Conservation (phyloP, 2,797 vertebrate species). For the Takifugu rubripes region DNA sequence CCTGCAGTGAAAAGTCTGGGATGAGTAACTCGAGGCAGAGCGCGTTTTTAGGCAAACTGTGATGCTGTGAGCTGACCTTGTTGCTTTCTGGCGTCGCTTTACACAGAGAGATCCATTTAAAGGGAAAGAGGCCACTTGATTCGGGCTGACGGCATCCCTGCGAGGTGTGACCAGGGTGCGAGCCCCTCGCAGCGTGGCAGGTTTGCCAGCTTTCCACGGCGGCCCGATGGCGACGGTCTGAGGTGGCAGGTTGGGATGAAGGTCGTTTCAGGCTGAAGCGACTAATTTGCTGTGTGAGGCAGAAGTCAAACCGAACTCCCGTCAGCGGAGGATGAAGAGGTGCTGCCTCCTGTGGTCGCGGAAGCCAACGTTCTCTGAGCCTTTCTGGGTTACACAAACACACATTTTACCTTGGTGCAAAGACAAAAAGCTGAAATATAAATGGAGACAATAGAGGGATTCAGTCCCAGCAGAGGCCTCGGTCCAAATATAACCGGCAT, state of each 20-base stretch:
- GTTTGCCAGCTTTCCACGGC: conserved; percentile 39
- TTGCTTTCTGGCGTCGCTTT: conserved; percentile 42
- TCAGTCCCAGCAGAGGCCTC: conserved; percentile 36
- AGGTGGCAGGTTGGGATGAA: conserved; percentile 55
- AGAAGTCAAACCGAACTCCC: conserved; percentile 30
- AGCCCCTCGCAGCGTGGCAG: conserved; percentile 39
- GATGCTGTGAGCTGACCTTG: conserved; percentile 63
- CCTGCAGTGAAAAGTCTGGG: conserved; percentile 31
- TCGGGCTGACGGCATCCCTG: conserved; percentile 43
- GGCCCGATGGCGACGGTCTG: conserved; percentile 20
- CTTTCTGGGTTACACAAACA: conserved; percentile 31
- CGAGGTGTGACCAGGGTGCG: conserved; percentile 63
- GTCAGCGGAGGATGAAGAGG: conserved; percentile 19
- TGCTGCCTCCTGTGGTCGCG: background rate
- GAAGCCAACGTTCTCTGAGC: no score
- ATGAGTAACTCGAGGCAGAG: conserved; percentile 32
- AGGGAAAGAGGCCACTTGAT: conserved; percentile 33
- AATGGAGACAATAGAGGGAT: conserved; percentile 38
- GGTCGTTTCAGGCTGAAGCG: conserved; percentile 56
- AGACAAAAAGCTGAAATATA: conserved; percentile 40
- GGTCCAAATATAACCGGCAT: conserved; percentile 48
- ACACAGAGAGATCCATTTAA: conserved; percentile 61
- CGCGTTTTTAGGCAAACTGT: conserved; percentile 44
- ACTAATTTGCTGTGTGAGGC: conserved; percentile 52
- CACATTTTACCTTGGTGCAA: conserved; percentile 28